Conservation (phyloP, 2,113 vertebrate genomes). For the Zosterops japonicus region DNA sequence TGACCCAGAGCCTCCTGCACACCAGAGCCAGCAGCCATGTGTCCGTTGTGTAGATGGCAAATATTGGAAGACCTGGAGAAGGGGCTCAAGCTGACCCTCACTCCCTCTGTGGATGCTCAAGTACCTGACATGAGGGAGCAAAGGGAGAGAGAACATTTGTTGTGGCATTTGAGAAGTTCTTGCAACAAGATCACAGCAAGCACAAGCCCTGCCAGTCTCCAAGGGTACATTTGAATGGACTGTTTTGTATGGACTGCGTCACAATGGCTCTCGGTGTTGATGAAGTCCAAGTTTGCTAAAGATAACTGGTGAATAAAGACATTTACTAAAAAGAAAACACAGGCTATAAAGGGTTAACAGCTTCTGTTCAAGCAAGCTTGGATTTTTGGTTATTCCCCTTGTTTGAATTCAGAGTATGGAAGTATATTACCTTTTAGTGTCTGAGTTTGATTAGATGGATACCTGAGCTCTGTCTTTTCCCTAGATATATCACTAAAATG, state of each 20-base stretch:
- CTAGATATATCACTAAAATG: not conserved
- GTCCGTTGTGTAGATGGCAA: not conserved
- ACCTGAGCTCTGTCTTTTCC: constrained; percentile 16
- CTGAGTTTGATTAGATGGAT: not conserved
- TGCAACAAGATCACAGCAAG: not conserved
- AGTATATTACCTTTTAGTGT: not conserved
- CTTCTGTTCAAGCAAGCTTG: not conserved
- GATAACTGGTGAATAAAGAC: not conserved
- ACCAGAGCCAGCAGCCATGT: fast-evolving
- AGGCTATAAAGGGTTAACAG: not conserved
- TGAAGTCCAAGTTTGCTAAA: not conserved
- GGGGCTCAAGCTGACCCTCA: not conserved
- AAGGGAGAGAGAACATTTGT: not conserved
- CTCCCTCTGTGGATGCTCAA: not conserved
- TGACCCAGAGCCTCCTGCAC: fast-evolving
- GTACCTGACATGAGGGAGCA: not conserved
- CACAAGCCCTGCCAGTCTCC: not conserved
- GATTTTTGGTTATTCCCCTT: not conserved
- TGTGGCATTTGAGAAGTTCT: not conserved
- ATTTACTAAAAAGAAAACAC: not conserved
- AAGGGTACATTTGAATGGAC: not conserved
- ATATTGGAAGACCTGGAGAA: not conserved
- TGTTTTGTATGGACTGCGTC: fast-evolving
- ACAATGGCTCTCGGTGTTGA: not conserved
- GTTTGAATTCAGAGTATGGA: not conserved